Conservation (phyloP, 1,140 invertebrate species). For the Microplitis demolitor region DNA sequence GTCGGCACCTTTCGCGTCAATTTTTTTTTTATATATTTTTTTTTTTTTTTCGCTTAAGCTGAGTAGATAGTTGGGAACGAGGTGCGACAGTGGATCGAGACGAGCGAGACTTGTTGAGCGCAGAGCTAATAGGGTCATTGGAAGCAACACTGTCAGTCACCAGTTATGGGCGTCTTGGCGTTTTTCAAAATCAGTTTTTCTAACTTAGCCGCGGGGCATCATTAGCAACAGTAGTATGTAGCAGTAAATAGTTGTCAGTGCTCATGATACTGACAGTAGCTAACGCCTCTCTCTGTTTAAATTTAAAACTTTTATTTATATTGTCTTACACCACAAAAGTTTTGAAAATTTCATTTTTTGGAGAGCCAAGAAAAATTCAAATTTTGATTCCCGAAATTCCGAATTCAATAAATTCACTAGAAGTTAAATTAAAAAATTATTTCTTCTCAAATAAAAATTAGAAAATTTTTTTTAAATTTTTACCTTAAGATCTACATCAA, state of each 20-base stretch:
- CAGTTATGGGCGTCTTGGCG: slow-evolving; percentile 25
- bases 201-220: slow-evolving; percentile 30
- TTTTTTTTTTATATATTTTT: slow-evolving; percentile 8
- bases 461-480: no score
- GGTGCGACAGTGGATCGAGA: slow-evolving; percentile 14
- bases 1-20: background rate
- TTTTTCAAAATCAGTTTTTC: slow-evolving; percentile 29
- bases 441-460: no score
- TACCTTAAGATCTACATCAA: no score
- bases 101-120: slow-evolving; percentile 3
- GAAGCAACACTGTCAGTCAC: slow-evolving; percentile 25
- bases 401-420: no score
- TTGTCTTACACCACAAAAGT: no score
- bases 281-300: background rate
- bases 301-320: no score
- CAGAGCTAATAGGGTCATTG: slow-evolving; percentile 31
- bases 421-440: no score
- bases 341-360: no score
- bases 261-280: background rate
- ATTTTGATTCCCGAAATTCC: no score
- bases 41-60: background rate
- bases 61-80: slow-evolving; percentile 6
- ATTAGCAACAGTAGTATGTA: slow-evolving; percentile 20
- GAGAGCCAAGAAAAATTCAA: no score
- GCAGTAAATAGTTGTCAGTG: slow-evolving; percentile 25